Evolutionary conservation across 1,140 invertebrate species (phyloP).

Genomic region (Leptonema lineaticorne): DNA sequence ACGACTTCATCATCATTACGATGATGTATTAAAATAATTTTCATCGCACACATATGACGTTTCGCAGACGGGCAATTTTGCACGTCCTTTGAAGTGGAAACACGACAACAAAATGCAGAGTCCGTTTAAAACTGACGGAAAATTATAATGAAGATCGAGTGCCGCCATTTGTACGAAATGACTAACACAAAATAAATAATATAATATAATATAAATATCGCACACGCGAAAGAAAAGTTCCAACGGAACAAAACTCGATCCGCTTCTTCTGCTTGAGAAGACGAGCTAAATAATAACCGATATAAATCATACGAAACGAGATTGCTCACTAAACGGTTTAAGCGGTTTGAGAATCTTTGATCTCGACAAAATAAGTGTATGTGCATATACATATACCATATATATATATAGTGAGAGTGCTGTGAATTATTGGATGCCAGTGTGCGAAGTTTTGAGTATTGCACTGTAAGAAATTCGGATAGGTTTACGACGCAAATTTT

Average conservation of each 20-base stretch:
- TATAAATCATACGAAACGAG: slow-evolving; percentile 6
- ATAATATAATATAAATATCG: too few species aligned
- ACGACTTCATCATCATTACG: too few species aligned
- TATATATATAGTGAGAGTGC: too few species aligned
- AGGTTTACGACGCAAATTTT: neutral
- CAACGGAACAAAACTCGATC: neutral
- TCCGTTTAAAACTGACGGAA: neutral
- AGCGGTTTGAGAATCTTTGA: slow-evolving; percentile 4
- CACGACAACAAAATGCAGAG: neutral
- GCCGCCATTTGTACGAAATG: neutral
- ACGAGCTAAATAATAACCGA: slow-evolving; percentile 1
- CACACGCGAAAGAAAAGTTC: neutral
- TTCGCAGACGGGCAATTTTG: neutral
- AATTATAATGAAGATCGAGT: slow-evolving; percentile 7
- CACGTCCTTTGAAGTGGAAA: neutral
- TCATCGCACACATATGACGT: too few species aligned
- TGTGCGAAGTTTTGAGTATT: neutral
- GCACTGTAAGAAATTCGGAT: neutral
- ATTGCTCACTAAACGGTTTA: slow-evolving; percentile 7
- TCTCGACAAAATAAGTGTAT: neutral
- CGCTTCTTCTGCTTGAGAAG: neutral
- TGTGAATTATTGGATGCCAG: neutral
- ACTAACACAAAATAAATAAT: neutral
- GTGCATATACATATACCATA: neutral
- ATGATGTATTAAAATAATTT: too few species aligned